phyloP scores from a whole-genome alignment of 64 coral and sea anemone genomes.

The Anthopleura sola region DNA sequence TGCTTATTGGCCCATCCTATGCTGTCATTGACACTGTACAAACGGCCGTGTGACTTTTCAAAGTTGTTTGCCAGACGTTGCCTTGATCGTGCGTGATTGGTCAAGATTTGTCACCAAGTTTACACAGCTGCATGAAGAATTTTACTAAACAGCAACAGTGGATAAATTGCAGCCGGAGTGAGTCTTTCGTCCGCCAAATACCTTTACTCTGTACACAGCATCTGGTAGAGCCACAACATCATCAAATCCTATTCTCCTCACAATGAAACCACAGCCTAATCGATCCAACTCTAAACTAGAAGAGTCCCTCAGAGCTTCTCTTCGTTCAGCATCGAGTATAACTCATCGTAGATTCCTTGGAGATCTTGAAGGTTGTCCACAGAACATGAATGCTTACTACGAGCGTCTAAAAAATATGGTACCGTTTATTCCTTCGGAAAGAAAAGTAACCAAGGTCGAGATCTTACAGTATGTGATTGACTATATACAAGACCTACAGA shows the following conservation, averaged over 20 bases:
- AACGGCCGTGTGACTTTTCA: constrained; percentile 66
- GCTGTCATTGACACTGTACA: constrained; percentile 46
- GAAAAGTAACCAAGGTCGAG: constrained; percentile 71
- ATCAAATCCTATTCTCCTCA: neutral
- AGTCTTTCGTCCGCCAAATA: constrained; percentile 58
- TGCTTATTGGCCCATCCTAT: neutral
- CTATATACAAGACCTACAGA: constrained; percentile 86
- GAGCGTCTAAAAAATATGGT: constrained; percentile 81
- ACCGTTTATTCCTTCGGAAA: constrained; percentile 46
- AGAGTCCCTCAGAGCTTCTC: constrained; percentile 29
- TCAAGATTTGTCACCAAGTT: constrained; percentile 92
- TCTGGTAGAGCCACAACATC: neutral
- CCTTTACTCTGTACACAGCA: constrained; percentile 42
- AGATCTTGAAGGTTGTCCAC: constrained; percentile 59
- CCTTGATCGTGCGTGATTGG: constrained; percentile 72
- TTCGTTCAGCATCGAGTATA: constrained; percentile 52
- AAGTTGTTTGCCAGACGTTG: constrained; percentile 71
- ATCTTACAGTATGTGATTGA: constrained; percentile 89
- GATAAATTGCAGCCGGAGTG: constrained; percentile 89
- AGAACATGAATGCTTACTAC: constrained; percentile 89
- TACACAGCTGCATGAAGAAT: constrained; percentile 89
- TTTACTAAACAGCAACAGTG: constrained; percentile 43
- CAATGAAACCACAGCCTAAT: constrained; percentile 71
- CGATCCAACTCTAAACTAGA: neutral
- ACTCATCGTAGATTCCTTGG: neutral